Evolutionary conservation across 2,888 invertebrate genomes (phyloP).

Genomic region (Heliconius aoede): DNA sequence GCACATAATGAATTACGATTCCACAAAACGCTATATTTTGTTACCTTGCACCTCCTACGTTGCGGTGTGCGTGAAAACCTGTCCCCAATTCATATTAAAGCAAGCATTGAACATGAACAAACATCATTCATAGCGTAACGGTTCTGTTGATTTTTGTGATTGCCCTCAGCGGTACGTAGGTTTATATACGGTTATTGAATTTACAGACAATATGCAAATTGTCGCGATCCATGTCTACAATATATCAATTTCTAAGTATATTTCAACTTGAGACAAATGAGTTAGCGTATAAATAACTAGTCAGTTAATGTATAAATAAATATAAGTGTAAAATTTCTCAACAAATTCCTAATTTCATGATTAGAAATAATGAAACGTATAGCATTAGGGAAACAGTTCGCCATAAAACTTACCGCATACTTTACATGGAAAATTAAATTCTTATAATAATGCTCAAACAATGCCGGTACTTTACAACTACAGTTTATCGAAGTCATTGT

Average conservation of each 20-base stretch:
- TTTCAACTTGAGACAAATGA: not conserved
- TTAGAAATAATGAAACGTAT: not conserved
- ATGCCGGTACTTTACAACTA: constrained; percentile 1
- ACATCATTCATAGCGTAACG: constrained; percentile 47
- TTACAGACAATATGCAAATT: constrained; percentile 6
- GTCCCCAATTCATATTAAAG: constrained; percentile 46
- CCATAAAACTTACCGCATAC: not conserved
- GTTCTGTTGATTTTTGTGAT: constrained; percentile 44
- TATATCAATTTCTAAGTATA: not conserved
- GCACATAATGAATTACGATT: not conserved
- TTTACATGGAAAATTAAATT: not conserved
- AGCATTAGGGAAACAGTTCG: not conserved
- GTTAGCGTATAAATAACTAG: not conserved
- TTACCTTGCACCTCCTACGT: constrained; percentile 19
- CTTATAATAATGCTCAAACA: constrained; percentile 1
- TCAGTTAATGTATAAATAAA: not conserved
- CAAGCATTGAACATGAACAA: constrained; percentile 45
- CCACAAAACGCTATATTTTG: constrained; percentile 19
- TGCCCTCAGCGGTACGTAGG: constrained; percentile 32
- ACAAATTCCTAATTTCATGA: constrained; percentile 1
- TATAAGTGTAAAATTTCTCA: not conserved
- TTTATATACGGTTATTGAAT: constrained; percentile 12
- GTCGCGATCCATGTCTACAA: not conserved
- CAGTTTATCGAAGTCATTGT: constrained; percentile 10
- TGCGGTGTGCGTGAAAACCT: constrained; percentile 40